A percentile compares a stretch with the other conserved stretches of the same genome.
Conservation (phyloP, 2,888 invertebrate species). For the Ptilodon capucinus region DNA sequence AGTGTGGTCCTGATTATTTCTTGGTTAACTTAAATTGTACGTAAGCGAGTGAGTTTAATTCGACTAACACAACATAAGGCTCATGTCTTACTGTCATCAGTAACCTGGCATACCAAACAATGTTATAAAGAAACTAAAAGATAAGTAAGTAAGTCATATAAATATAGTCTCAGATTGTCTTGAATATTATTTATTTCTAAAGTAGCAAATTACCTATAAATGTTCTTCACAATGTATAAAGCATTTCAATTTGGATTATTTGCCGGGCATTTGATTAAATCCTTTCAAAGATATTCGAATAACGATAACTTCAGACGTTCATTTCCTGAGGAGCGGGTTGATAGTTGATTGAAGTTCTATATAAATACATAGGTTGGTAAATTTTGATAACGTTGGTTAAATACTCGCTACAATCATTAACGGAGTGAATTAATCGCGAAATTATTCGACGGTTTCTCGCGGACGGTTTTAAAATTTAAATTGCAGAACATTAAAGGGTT, state of each 20-base stretch:
- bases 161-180: no score
- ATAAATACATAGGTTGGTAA: not conserved
- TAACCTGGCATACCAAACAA: no score
- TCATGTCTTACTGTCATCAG: no score
- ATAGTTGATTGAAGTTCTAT: constrained; percentile 1
- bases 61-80: no score
- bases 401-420: constrained; percentile 11
- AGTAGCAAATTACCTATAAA: no score
- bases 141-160: no score
- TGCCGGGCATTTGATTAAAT: constrained; percentile 18
- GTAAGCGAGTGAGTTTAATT: no score
- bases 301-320: constrained; percentile 2
- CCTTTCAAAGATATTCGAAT: constrained; percentile 8
- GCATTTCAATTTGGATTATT: constrained; percentile 21
- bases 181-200: no score
- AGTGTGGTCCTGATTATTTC: no score
- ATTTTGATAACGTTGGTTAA: constrained; percentile 2
- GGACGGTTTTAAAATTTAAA: constrained; percentile 11
- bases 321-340: constrained; percentile 2
- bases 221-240: constrained; percentile 22
- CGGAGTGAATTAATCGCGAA: constrained; percentile 11
- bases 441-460: constrained; percentile 12
- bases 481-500: constrained; percentile 20
- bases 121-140: no score
- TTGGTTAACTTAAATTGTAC: no score